Conservation (phyloP, 2,113 vertebrate species). For the Rhynchomys soricoides region DNA sequence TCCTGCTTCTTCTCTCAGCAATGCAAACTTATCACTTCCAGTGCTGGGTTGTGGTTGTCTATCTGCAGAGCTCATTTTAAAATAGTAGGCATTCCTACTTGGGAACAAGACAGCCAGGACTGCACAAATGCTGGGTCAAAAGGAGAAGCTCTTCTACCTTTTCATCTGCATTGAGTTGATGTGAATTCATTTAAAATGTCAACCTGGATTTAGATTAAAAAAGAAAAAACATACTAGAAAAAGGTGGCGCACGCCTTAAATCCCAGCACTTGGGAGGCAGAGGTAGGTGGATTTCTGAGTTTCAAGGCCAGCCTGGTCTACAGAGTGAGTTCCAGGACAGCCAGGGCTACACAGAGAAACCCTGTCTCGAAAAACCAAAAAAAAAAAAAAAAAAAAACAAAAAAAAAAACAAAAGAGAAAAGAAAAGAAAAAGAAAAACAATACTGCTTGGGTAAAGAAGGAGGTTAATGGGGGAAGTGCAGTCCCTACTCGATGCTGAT, state of each 20-base stretch:
- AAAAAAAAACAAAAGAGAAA: no score
- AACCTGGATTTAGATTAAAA: slow-evolving; percentile 79
- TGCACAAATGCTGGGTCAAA: slow-evolving; percentile 28
- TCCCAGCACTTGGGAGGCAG: no score
- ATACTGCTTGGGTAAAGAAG: slow-evolving; percentile 82
- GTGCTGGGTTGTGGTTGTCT: background rate
- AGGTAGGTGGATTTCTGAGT: no score
- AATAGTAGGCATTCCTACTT: background rate
- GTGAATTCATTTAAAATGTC: slow-evolving; percentile 78
- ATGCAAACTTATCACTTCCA: background rate
- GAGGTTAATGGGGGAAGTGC: slow-evolving; percentile 82
- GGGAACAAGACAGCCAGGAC: slow-evolving; percentile 33
- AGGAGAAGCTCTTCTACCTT: slow-evolving; percentile 48
- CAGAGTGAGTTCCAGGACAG: no score
- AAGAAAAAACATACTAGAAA: slow-evolving; percentile 78
- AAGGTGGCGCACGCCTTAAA: no score
- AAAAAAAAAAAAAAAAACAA: no score
- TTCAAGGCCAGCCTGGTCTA: no score
- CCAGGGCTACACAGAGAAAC: no score
- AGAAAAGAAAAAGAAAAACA: slow-evolving; percentile 80
- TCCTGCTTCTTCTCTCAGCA: background rate
- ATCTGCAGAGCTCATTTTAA: slow-evolving; percentile 37
- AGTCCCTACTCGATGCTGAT: slow-evolving; percentile 80
- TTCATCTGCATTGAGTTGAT: slow-evolving; percentile 57
- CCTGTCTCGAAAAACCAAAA: no score